A percentile compares a stretch with the other conserved stretches of the same genome.
These are phyloP conservation scores for Copidosoma aretas DNA, from an alignment of 2,888 invertebrate species.

Conservation along the genomic window DNA sequence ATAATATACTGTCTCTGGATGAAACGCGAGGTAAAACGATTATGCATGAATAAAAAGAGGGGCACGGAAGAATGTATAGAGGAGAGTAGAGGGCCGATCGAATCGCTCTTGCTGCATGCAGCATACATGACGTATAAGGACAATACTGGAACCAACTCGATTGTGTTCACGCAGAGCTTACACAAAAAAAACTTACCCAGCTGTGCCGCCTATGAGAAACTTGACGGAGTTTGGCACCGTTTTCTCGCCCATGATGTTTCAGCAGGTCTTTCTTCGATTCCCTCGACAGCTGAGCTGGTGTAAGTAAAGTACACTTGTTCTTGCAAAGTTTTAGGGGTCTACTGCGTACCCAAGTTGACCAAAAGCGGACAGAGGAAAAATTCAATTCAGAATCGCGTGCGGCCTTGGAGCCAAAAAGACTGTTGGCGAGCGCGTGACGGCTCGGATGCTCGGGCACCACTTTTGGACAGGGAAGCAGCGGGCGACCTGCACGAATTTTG, in stretches of 20 bases:
- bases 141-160: too few relatives aligned
- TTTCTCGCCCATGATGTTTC: conserved; percentile 25
- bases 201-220: conserved; percentile 57
- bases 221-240: conserved; percentile 55
- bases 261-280: neutral
- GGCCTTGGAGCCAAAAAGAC: neutral
- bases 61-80: too few relatives aligned
- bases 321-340: too few relatives aligned
- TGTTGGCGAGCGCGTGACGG: conserved; percentile 4
- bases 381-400: conserved; percentile 3
- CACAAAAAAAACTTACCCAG: conserved; percentile 56
- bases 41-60: too few relatives aligned
- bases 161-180: neutral
- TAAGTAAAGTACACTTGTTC: too few relatives aligned
- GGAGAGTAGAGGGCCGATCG: too few relatives aligned
- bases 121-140: too few relatives aligned
- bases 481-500: neutral
- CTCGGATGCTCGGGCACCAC: neutral
- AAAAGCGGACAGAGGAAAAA: neutral
- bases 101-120: too few relatives aligned
- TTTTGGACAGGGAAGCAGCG: neutral
- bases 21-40: too few relatives aligned
- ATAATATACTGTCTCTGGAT: too few relatives aligned
- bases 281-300: neutral
- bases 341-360: too few relatives aligned